Evolutionary conservation across 2,113 vertebrate species (phyloP).

Genomic region (Neogale vison): DNA sequence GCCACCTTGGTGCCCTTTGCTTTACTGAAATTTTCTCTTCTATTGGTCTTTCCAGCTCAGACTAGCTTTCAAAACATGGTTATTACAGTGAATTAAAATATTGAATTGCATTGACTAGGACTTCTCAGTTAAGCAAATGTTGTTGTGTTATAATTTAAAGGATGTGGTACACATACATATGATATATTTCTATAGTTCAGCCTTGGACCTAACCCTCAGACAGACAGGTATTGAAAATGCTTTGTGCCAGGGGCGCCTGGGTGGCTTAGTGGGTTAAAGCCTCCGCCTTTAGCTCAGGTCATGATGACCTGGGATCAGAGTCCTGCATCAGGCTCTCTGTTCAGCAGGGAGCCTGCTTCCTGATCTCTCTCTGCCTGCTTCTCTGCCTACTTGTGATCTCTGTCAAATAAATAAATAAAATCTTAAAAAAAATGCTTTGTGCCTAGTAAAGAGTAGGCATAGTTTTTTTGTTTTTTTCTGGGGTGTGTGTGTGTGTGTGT

Average conservation of each 20-base stretch:
- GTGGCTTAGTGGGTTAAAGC: too few relatives aligned
- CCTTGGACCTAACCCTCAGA: neutral
- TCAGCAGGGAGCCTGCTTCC: too few relatives aligned
- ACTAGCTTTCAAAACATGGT: neutral
- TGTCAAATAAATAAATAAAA: too few relatives aligned
- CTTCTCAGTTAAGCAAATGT: slow-evolving; percentile 26
- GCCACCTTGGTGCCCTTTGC: neutral
- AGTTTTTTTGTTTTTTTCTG: neutral
- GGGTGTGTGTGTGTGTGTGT: too few relatives aligned
- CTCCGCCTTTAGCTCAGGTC: too few relatives aligned
- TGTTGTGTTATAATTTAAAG: neutral
- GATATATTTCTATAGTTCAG: neutral
- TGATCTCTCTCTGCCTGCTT: too few relatives aligned
- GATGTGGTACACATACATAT: neutral
- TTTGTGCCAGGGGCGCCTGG: neutral
- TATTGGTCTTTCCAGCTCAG: neutral
- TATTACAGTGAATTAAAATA: slow-evolving; percentile 17
- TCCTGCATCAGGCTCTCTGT: too few relatives aligned
- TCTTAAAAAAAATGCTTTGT: neutral
- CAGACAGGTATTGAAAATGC: neutral
- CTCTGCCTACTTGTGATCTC: too few relatives aligned
- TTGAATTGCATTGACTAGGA: neutral
- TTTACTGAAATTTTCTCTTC: neutral
- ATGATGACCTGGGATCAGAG: too few relatives aligned
- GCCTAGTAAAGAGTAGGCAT: neutral